phyloP scores from a whole-genome alignment of 2,797 vertebrate species.

The Poeciliopsis presidionis region DNA sequence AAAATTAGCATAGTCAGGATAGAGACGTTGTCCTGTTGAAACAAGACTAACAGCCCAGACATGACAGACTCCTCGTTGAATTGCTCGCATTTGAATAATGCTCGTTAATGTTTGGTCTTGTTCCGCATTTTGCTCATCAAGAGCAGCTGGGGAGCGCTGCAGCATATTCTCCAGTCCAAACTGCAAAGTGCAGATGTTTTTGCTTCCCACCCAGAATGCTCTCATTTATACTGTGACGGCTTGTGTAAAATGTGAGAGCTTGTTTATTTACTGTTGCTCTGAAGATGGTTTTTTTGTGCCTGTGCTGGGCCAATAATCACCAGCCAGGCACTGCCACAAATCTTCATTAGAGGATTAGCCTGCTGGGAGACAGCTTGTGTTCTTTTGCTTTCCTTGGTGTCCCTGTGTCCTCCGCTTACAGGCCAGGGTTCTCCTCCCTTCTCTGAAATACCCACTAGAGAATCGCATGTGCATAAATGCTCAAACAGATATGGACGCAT shows the following conservation, averaged over 20 bases:
- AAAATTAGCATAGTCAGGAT: slow-evolving; percentile 69
- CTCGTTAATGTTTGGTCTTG: slow-evolving; percentile 50
- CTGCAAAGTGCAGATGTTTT: slow-evolving; percentile 3
- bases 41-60: slow-evolving; percentile 48
- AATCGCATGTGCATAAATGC: slow-evolving; percentile 12
- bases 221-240: slow-evolving; percentile 55
- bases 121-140: slow-evolving; percentile 42
- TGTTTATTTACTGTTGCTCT: slow-evolving; percentile 65
- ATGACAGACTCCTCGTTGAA: slow-evolving; percentile 34
- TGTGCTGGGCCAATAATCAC: slow-evolving; percentile 76
- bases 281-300: slow-evolving; percentile 64
- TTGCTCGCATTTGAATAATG: slow-evolving; percentile 58
- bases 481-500: not conserved
- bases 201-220: slow-evolving; percentile 32
- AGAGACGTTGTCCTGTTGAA: slow-evolving; percentile 52
- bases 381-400: slow-evolving; percentile 65
- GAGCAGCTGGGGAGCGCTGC: slow-evolving; percentile 35
- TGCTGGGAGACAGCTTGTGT: slow-evolving; percentile 73
- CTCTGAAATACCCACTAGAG: slow-evolving; percentile 47
- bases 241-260: slow-evolving; percentile 68
- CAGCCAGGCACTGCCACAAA: slow-evolving; percentile 75
- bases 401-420: slow-evolving; percentile 38
- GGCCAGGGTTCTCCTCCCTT: slow-evolving; percentile 30
- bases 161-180: slow-evolving; percentile 9
- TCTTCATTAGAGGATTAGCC: slow-evolving; percentile 84